Conservation (phyloP, 92 coral and sea anemone species). For the Desmophyllum pertusum region DNA sequence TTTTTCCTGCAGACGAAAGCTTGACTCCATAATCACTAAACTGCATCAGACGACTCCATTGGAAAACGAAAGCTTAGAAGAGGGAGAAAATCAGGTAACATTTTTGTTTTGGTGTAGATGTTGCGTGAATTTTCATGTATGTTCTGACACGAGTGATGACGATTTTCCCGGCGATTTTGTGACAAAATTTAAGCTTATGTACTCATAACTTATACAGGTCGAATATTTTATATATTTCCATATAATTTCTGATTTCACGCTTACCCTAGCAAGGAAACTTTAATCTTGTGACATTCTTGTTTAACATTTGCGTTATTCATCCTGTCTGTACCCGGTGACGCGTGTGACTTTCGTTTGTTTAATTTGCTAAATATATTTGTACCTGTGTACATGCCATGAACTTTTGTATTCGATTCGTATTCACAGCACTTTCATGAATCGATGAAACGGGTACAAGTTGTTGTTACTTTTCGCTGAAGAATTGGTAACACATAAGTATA, state of each 20-base stretch:
- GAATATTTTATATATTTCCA: conserved; percentile 35
- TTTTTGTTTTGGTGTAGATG: conserved; percentile 3
- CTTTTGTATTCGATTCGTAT: background rate
- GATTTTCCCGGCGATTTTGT: background rate
- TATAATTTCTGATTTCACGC: background rate
- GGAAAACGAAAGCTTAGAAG: conserved; percentile 34
- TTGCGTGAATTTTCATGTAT: conserved; percentile 35
- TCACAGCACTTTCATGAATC: background rate
- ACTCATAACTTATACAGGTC: background rate
- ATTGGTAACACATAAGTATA: no score
- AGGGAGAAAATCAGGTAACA: conserved; percentile 49
- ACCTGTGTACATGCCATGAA: background rate
- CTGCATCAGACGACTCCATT: conserved; percentile 51
- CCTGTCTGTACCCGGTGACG: background rate
- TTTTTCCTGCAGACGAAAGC: conserved; percentile 66
- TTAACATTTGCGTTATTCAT: background rate
- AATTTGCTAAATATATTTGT: background rate
- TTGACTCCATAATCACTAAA: conserved; percentile 81
- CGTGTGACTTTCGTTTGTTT: background rate
- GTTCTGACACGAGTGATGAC: conserved; percentile 24
- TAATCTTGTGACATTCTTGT: background rate
- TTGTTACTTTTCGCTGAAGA: background rate
- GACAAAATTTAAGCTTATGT: background rate
- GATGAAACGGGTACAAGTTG: background rate
- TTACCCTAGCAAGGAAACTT: background rate